phyloP scores from a whole-genome alignment of 2,888 invertebrate genomes.

The Drosophila yooni region DNA sequence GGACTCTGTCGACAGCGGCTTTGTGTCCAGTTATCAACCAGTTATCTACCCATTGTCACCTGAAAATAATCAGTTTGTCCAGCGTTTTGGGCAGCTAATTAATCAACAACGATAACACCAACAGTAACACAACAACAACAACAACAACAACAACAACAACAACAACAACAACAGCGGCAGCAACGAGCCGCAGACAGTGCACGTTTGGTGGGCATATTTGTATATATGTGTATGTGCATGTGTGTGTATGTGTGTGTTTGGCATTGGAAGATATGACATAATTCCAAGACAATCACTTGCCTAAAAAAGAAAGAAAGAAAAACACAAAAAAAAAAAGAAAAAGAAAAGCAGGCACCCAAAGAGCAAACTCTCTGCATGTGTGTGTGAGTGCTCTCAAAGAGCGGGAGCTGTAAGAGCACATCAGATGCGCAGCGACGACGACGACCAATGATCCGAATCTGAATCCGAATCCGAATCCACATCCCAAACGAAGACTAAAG shows the following conservation, averaged over 20 bases:
- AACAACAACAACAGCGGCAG: constrained; percentile 14
- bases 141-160: constrained; percentile 6
- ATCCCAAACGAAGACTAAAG: constrained; percentile 25
- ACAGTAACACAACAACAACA: constrained; percentile 15
- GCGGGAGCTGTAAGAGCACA: constrained; percentile 39
- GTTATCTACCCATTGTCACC: constrained; percentile 52
- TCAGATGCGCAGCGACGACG: constrained; percentile 47
- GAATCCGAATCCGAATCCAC: constrained; percentile 10
- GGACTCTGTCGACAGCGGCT: neutral
- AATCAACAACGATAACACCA: constrained; percentile 65
- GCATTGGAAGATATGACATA: constrained; percentile 77
- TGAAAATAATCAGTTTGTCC: constrained; percentile 44
- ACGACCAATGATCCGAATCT: constrained; percentile 46
- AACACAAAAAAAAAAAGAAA: constrained; percentile 7
- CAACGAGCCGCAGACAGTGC: constrained; percentile 36
- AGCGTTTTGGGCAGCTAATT: constrained; percentile 55
- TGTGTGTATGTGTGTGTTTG: constrained; percentile 49
- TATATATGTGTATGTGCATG: constrained; percentile 27
- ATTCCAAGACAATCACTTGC: constrained; percentile 73
- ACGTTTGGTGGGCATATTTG: constrained; percentile 41
- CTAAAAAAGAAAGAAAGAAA: constrained; percentile 26
- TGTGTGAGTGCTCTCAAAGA: constrained; percentile 10
- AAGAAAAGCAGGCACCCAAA: constrained; percentile 26
- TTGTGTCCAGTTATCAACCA: constrained; percentile 1
- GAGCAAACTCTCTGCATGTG: constrained; percentile 11